Evolutionary conservation across 2,797 vertebrate species (phyloP).

Genomic region (Argya squamiceps): DNA sequence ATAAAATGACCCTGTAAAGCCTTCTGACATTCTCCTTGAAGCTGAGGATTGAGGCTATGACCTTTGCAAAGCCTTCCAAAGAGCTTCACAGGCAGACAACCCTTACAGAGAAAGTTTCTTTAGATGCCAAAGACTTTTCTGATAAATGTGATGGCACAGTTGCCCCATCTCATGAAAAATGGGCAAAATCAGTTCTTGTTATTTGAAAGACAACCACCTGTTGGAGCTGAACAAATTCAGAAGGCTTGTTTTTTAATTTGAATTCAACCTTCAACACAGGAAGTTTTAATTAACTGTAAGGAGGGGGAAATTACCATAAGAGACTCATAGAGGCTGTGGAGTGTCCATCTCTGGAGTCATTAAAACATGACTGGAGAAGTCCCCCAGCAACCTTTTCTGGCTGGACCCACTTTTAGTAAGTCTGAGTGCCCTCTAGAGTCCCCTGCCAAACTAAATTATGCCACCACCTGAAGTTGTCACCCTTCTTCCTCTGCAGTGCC

Average conservation of each 20-base stretch:
- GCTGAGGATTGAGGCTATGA: constrained; percentile 60
- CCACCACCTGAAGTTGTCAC: not conserved
- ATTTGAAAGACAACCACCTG: not conserved
- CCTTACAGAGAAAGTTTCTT: constrained; percentile 13
- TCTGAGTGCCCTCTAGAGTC: not conserved
- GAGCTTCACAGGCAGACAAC: constrained; percentile 15
- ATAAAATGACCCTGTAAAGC: constrained; percentile 63
- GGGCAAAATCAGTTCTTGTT: not conserved
- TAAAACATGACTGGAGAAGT: not conserved
- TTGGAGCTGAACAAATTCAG: not conserved
- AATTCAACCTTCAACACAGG: not conserved
- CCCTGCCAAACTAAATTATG: not conserved
- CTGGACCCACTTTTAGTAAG: not conserved
- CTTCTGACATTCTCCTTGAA: constrained; percentile 56
- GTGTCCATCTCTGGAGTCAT: not conserved
- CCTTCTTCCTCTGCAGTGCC: not conserved
- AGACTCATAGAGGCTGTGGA: not conserved
- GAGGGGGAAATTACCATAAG: accelerated
- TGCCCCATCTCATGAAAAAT: not conserved
- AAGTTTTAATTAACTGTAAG: not conserved
- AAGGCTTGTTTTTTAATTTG: not conserved
- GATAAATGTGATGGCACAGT: not conserved
- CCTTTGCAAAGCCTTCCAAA: constrained; percentile 62
- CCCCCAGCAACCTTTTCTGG: not conserved
- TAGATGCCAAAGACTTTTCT: constrained; percentile 6